Evolutionary conservation across 2,113 vertebrate species (phyloP).

Genomic region (Oxyruncus cristatus): DNA sequence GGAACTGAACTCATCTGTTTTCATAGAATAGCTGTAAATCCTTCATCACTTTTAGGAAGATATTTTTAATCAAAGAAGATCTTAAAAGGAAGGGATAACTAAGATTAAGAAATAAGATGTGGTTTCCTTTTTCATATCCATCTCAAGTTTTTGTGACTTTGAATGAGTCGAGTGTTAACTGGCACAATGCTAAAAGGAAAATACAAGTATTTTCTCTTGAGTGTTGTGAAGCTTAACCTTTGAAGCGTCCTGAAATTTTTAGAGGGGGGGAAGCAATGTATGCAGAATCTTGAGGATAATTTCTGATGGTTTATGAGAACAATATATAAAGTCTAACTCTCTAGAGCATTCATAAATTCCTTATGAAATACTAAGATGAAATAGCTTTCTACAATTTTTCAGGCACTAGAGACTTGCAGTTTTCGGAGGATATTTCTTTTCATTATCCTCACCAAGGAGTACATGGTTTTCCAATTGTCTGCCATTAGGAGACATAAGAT

Average conservation of each 20-base stretch:
- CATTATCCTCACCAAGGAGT: background rate
- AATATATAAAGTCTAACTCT: background rate
- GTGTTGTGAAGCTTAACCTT: background rate
- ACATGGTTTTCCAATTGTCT: background rate
- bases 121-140: background rate
- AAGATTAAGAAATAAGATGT: background rate
- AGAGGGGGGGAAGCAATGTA: background rate
- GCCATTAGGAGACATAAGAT: background rate
- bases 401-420: background rate
- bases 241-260: background rate
- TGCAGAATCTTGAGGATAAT: background rate
- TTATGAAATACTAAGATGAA: background rate
- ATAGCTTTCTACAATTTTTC: background rate
- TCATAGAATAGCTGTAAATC: background rate
- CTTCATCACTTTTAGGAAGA: background rate
- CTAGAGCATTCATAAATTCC: background rate
- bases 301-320: background rate
- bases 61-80: background rate
- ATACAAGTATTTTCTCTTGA: background rate
- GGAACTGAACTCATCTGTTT: background rate
- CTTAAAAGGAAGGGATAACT: background rate
- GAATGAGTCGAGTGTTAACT: background rate
- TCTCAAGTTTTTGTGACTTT: background rate
- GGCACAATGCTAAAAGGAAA: background rate
- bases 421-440: constrained; percentile 7